Base-by-base conservation (phyloP, 1,140 invertebrate species). In the Euura saliciscinereae region DNA sequence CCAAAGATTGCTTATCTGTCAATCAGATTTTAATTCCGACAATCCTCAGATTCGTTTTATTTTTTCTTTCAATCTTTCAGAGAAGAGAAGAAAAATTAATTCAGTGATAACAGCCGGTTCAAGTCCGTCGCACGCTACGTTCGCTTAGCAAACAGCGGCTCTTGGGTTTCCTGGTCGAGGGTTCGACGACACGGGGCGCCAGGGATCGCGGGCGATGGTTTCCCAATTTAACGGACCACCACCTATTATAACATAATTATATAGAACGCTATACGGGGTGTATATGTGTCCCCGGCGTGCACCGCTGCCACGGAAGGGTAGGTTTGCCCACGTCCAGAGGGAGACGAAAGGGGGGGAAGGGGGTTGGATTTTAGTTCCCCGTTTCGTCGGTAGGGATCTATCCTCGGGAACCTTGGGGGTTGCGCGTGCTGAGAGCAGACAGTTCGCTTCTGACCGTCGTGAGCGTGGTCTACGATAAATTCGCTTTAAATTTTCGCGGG, bases 161-260 rank as follows among this genome's bases (percentile, higher is more conserved):
- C 51, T 59, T 59, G 10, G 51, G 51, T 59, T 59, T 59, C 3
- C 51, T n/a, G 51, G 51, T 59, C 51, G 28, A 28, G 28, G 28
- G 28, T 28, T 59, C 3, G 51, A n/a, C 8, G 6, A 11, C 8
- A 59, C 51, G 51, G 51, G 51, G 72, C 70, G 28, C 28, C 28
- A 28, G 28, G 28, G 28, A 28, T 28, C 28, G 28, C 28, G 28
- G 73, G 75, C 77, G 77, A 79, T 73, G 78, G 78, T 82, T 84
- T 81, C 77, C 81, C 79, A 83, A 83, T 84, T 83, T 84, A 84
- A 84, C 82, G 81, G 75, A 74, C 75, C 81, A 75, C 75, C 80
- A 83, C 80, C 78, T 82, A 83, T 85, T 84, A 84, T 82, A 83
- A 82, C 79, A 83, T 80, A 82, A 83, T 85, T 83, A 80, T 78